Conservation (phyloP, 1,140 invertebrate genomes). For the Radopholus similis region DNA sequence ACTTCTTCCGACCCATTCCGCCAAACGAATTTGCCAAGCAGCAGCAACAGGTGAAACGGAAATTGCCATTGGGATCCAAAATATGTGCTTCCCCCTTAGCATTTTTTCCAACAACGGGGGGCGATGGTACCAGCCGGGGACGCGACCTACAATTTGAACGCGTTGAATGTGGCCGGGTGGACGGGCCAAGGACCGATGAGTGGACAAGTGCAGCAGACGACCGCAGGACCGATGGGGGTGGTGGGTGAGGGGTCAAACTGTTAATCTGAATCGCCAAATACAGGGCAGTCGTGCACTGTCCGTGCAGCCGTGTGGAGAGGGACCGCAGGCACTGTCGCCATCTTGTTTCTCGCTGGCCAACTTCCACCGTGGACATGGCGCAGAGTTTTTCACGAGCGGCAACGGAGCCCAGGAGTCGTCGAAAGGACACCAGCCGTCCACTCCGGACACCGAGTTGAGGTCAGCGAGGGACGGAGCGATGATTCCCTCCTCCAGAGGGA, state of each 20-base stretch:
- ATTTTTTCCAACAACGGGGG: conserved; percentile 10
- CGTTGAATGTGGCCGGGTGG: conserved; percentile 14
- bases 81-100: background rate
- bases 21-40: background rate
- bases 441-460: conserved; percentile 14
- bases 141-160: conserved; percentile 14
- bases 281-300: conserved; percentile 6
- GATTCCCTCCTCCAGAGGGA: no score
- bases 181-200: background rate
- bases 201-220: background rate
- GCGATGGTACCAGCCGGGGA: background rate
- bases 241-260: background rate
- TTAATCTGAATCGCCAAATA: background rate
- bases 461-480: no score
- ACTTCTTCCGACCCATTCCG: conserved; percentile 28
- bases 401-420: background rate
- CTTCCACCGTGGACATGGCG: background rate
- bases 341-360: conserved; percentile 13
- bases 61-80: background rate
- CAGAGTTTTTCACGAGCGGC: background rate
- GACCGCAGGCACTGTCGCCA: background rate
- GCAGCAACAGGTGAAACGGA: background rate
- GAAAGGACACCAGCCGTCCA: background rate
- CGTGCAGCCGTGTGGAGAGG: conserved; percentile 8
- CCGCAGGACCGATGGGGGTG: background rate